Conservation (phyloP, 2,113 vertebrate genomes). For the Aegithalos caudatus region DNA sequence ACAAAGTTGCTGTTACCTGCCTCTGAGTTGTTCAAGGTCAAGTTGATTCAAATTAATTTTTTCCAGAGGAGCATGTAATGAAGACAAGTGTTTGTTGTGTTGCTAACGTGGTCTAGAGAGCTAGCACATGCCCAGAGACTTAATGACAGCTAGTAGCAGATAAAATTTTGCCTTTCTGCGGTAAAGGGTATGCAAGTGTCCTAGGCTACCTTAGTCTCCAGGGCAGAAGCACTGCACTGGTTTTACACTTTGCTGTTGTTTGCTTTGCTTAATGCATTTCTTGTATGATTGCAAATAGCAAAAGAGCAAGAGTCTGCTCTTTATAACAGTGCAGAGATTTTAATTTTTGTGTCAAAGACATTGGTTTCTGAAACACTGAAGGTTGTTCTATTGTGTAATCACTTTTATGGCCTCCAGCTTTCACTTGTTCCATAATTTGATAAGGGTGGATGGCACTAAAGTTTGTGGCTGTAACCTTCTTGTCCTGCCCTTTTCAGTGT, state of each 20-base stretch:
- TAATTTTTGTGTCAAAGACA: background rate
- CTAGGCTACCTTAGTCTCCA: background rate
- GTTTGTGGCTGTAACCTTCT: background rate
- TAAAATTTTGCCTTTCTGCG: background rate
- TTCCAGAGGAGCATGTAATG: background rate
- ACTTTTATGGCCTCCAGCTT: background rate
- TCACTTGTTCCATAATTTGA: background rate
- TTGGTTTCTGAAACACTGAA: background rate
- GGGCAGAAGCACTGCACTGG: background rate
- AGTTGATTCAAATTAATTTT: background rate
- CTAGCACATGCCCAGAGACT: background rate
- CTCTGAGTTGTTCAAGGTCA: conserved; percentile 19
- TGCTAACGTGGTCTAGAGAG: background rate
- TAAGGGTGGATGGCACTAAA: background rate
- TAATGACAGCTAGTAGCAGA: background rate
- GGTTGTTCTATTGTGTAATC: background rate
- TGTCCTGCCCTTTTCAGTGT: background rate
- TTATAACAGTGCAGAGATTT: background rate
- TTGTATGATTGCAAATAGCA: background rate
- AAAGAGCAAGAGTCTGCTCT: background rate
- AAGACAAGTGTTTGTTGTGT: background rate
- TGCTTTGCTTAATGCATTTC: background rate
- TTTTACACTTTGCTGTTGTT: background rate
- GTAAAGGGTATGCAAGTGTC: background rate
- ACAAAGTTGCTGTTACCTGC: conserved; percentile 14